Evolutionary conservation across 2,113 vertebrate species (phyloP).

Genomic region (Lathamus discolor): DNA sequence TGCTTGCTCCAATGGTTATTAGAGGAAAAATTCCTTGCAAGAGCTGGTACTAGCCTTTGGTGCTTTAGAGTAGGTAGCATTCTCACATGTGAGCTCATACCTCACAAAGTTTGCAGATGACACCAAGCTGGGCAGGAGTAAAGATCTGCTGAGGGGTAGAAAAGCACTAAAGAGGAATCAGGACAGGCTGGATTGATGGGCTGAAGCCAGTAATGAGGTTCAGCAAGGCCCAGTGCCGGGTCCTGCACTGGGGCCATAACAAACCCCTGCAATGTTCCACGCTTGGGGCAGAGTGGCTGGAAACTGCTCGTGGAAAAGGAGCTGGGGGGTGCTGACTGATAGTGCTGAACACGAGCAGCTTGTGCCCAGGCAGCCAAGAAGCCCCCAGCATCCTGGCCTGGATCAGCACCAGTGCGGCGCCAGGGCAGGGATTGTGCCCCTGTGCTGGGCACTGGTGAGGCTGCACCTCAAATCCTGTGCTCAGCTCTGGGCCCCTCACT

Average conservation of each 20-base stretch:
- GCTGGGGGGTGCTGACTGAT: background rate
- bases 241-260: background rate
- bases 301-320: background rate
- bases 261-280: accelerated
- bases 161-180: background rate
- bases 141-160: background rate
- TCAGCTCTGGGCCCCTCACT: background rate
- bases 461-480: background rate
- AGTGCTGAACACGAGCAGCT: background rate
- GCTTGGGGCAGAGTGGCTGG: background rate
- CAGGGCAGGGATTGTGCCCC: accelerated
- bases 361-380: background rate
- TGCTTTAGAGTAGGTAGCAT: background rate
- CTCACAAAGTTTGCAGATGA: background rate
- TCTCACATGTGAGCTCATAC: background rate
- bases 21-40: background rate
- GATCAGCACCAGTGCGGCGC: background rate
- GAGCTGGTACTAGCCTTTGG: background rate
- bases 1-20: background rate
- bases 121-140: background rate
- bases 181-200: background rate
- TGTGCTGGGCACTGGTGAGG: background rate
- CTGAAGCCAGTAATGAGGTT: background rate
- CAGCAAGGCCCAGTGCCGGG: accelerated
- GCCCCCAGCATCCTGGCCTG: background rate